Base-by-base conservation (phyloP, 2,113 vertebrate genomes). In the Corvus cornix region DNA sequence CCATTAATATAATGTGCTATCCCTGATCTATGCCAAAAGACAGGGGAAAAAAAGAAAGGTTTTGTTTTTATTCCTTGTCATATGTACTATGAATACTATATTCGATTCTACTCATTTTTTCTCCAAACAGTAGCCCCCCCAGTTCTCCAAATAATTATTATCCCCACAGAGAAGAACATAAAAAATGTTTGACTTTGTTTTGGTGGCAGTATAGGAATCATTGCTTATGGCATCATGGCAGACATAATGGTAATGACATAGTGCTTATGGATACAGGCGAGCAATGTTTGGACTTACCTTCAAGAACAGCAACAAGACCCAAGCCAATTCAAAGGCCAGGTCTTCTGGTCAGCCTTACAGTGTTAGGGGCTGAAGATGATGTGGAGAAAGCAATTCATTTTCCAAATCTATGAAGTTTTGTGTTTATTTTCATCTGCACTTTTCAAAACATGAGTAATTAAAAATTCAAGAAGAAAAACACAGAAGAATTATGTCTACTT, bases 231-330 rank as follows among this genome's bases (percentile, higher is more conserved):
- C 21, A 44, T 37, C 33, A 31, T 9, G 21, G 26, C 11, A 33
- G 6, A 31, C 6, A 5, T 23, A 73, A 9, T 0, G 4, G 9
- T 11, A 76, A 30, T 26, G 33, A 30, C 35, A 41, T 4, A 63
- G 3, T 14, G 28, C 19, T n/a, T 64, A 19, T 60, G 30, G 33
- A 39, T n/a, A 26, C 15, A 70, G 2, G 9, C 10, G 14, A 76
- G 17, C 7, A 90, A 46, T 18, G 6, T 6, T 31, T 64, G 41
- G 16, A 39, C 6, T 37, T 69, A 6, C 9, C 8, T 67, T 63
- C 17, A 46, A 22, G 82, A 68, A 1, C 1, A 55, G 7, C 14
- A n/a, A 3, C 7, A 5, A 2, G 11, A 22, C 6, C 17, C 8
- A 37, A 46, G 24, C 16, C 26, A 7, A 12, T 17, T 53, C 3